A percentile compares a stretch with the other conserved stretches of the same genome.
Evolutionary conservation across 2,888 invertebrate species (phyloP).

Genomic region (Oscheius sp.): DNA sequence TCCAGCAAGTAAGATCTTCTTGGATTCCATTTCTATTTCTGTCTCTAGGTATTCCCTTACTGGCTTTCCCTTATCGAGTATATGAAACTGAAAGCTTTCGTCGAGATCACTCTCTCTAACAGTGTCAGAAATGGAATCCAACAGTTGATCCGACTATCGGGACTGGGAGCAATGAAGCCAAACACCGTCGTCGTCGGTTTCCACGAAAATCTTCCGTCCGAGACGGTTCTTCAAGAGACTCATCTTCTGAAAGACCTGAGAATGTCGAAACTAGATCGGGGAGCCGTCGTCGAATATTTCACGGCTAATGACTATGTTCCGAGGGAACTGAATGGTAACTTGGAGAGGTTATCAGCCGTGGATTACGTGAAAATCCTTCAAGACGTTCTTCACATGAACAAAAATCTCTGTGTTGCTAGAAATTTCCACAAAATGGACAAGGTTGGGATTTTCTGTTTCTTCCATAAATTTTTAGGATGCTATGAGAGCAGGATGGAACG

Average conservation of each 20-base stretch:
- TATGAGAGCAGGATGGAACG: constrained; percentile 53
- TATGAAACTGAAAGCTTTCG: constrained; percentile 93
- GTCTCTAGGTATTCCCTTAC: constrained; percentile 79
- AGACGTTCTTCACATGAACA: constrained; percentile 89
- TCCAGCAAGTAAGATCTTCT: constrained; percentile 74
- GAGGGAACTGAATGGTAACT: constrained; percentile 57
- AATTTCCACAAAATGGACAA: constrained; percentile 88
- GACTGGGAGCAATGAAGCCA: constrained; percentile 98
- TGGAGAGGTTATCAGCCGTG: constrained; percentile 46
- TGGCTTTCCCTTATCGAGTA: constrained; percentile 95
- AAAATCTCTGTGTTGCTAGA: constrained; percentile 90
- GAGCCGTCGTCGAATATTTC: constrained; percentile 70
- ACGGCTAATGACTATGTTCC: constrained; percentile 61
- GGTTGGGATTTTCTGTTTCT: constrained; percentile 42
- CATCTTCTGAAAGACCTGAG: constrained; percentile 66
- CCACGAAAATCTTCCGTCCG: constrained; percentile 80
- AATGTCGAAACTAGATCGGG: constrained; percentile 68
- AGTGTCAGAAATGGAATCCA: constrained; percentile 88
- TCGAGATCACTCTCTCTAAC: constrained; percentile 87
- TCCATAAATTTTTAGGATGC: constrained; percentile 36
- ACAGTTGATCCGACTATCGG: constrained; percentile 76
- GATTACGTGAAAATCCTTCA: constrained; percentile 86
- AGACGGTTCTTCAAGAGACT: constrained; percentile 79
- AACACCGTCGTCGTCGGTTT: constrained; percentile 96
- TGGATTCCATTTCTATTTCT: background rate